phyloP scores from a whole-genome alignment of 30 jellyfish, hydroid and myxozoan genomes.

The Phacellophora camtschatica region DNA sequence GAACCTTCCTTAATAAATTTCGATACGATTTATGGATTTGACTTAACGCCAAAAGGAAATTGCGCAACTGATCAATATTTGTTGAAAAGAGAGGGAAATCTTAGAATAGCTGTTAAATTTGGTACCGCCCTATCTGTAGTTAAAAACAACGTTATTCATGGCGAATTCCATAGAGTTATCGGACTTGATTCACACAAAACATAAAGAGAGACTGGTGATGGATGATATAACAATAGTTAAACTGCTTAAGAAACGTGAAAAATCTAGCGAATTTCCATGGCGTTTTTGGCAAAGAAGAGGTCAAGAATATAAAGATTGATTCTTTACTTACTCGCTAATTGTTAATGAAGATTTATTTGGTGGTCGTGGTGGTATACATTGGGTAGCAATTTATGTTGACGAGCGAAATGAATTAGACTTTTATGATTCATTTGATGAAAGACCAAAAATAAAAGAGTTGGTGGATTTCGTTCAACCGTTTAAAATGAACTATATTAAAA shows the following conservation, averaged over 20 bases:
- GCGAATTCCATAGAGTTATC: conserved; percentile 4
- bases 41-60: conserved; percentile 15
- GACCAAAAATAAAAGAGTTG: too few relatives aligned
- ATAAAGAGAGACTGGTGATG: background rate
- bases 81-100: background rate
- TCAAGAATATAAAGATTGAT: background rate
- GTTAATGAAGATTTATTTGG: too few relatives aligned
- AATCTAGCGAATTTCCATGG: background rate
- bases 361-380: too few relatives aligned
- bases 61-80: conserved; percentile 13
- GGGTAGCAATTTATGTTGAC: too few relatives aligned
- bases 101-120: background rate
- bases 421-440: too few relatives aligned
- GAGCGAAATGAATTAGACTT: too few relatives aligned
- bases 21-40: conserved; percentile 22
- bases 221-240: background rate
- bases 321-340: too few relatives aligned
- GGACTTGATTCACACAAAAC: background rate
- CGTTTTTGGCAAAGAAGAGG: background rate
- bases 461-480: too few relatives aligned
- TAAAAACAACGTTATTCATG: background rate
- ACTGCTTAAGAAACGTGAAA: background rate
- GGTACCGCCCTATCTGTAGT: background rate
- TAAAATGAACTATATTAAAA: too few relatives aligned
- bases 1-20: background rate